Conservation (phyloP, 64 coral and sea anemone species). For the Cladopsammia gracilis region DNA sequence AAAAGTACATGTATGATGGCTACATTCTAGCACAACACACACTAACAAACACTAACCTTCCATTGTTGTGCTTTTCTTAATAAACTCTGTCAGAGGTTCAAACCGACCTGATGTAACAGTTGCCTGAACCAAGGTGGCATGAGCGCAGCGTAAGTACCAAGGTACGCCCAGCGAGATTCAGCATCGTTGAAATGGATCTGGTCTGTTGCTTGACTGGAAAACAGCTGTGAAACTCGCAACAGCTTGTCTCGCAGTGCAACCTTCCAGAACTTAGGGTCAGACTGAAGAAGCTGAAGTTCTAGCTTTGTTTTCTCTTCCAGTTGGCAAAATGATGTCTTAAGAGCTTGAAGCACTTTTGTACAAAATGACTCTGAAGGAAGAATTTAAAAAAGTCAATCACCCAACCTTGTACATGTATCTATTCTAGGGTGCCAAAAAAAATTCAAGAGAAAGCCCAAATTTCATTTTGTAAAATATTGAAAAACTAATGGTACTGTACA, state of each 20-base stretch:
- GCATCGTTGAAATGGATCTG: slow-evolving; percentile 87
- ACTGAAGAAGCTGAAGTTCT: slow-evolving; percentile 86
- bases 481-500: too few relatives aligned
- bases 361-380: slow-evolving; percentile 83
- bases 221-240: slow-evolving; percentile 86
- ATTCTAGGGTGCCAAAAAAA: too few relatives aligned
- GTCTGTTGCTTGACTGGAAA: slow-evolving; percentile 94
- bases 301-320: slow-evolving; percentile 97
- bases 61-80: slow-evolving; percentile 62
- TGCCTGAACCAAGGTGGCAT: slow-evolving; percentile 91
- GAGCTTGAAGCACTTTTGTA: slow-evolving; percentile 76
- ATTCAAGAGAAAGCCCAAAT: too few relatives aligned
- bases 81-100: slow-evolving; percentile 82
- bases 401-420: too few relatives aligned
- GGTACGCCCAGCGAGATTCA: slow-evolving; percentile 91
- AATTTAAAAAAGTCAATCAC: not conserved
- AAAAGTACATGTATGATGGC: too few relatives aligned
- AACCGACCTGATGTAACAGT: slow-evolving; percentile 78
- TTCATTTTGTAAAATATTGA: too few relatives aligned
- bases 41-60: slow-evolving; percentile 36
- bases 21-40: too few relatives aligned
- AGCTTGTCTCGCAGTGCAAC: slow-evolving; percentile 86
- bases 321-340: slow-evolving; percentile 88
- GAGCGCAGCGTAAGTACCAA: slow-evolving; percentile 91
- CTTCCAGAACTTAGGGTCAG: slow-evolving; percentile 83